Base-by-base conservation (phyloP, 2,113 vertebrate genomes). In the Rafetus swinhoei region DNA sequence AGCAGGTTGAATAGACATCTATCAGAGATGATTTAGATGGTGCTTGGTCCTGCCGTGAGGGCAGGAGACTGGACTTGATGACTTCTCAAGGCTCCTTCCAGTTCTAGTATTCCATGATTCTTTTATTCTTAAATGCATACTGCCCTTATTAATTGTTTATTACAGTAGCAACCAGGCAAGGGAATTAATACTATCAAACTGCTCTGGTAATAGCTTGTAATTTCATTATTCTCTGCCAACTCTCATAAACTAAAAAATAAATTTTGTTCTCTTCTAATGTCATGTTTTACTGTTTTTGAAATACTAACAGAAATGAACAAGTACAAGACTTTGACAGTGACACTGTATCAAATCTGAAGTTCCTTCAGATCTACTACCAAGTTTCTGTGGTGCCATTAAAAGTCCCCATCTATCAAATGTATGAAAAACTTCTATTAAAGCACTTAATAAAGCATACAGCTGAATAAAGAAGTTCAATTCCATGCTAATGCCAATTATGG, bases 121-220 rank as follows among this genome's bases (percentile, higher is more conserved):
- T 45, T 45, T 45, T 45, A 45, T 45, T 45, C 45, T 45, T 45
- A 45, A 45, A 45, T 45, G 45, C 45, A 45, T 45, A 86, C 29
- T 81, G n/a, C 57, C 45, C 82, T 95, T 87, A 45, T 45, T 45
- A 45, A 45, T 5, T 24, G 21, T 85, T 85, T 16, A 1, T 45
- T 79, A 82, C 45, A 94, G 77, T 32, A 93, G 81, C 85, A 96
- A 60, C 25, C 57, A 9, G 65, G 62, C 74, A 95, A 90, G 57
- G 85, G 85, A 82, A 96, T 86, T 91, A 96, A 92, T 91, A 96
- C 79, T 81, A 93, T 77, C 79, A 55, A 21, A 69, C 35, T 57
- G 76, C 54, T 85, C 27, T 84, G 87, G 60, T 94, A 97, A 95
- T 96, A 95, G 92, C 94, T 88, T 92, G 87, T 56, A 94, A 90